Percentiles rank a stretch among this genome's conserved stretches.
These are phyloP conservation scores for Apolygus lucorum DNA, from an alignment of 1,140 invertebrate species.

Conservation along the genomic window DNA sequence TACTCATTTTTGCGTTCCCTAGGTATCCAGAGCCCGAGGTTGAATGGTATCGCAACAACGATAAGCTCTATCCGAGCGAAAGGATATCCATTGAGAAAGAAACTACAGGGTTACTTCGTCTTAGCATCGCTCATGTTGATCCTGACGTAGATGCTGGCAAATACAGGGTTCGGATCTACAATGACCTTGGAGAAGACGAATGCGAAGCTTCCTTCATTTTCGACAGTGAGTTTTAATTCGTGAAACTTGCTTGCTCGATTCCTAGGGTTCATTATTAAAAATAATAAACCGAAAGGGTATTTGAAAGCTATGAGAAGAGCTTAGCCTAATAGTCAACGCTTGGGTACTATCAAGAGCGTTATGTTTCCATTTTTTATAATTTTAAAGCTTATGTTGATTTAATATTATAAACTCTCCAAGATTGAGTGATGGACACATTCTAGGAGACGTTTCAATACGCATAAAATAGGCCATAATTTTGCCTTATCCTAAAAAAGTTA, in stretches of 20 bases:
- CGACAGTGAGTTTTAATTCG: slow-evolving; percentile 72
- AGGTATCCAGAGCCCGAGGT: slow-evolving; percentile 68
- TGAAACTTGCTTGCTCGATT: neutral
- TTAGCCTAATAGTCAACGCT: too few species aligned
- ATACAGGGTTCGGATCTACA: slow-evolving; percentile 71
- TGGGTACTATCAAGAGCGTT: neutral
- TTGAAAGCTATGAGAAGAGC: too few species aligned
- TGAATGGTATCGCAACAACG: slow-evolving; percentile 73
- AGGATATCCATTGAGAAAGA: slow-evolving; percentile 74
- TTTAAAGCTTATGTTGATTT: too few species aligned
- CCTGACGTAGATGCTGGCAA: slow-evolving; percentile 64
- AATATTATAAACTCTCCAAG: too few species aligned
- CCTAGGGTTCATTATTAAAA: too few species aligned
- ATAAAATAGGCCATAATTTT: too few species aligned
- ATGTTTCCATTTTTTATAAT: too few species aligned
- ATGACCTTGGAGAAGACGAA: slow-evolving; percentile 72
- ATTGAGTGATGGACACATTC: too few species aligned
- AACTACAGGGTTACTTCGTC: slow-evolving; percentile 64
- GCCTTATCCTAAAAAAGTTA: too few species aligned
- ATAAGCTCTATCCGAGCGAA: slow-evolving; percentile 68
- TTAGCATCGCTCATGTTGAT: slow-evolving; percentile 64
- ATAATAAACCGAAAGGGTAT: too few species aligned
- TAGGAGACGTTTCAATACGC: too few species aligned
- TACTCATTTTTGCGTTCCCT: too few species aligned
- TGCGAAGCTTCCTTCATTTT: slow-evolving; percentile 72